Conservation (phyloP, 1,140 invertebrate species). For the Diorhabda sublineata region DNA sequence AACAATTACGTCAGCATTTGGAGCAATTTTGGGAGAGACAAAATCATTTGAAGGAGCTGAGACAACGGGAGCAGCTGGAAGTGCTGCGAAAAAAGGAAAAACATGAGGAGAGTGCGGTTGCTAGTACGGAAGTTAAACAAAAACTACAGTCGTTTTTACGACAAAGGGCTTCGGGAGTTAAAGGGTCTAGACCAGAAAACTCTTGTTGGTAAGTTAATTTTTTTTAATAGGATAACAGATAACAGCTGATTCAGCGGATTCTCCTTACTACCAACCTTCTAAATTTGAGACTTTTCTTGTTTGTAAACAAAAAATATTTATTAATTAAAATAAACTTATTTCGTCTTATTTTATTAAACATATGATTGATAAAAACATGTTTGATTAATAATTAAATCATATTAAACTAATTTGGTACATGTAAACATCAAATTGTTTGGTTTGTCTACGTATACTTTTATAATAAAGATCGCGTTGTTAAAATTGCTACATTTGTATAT, state of each 20-base stretch:
- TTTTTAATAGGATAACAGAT: conserved; percentile 10
- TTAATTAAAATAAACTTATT: too few relatives aligned
- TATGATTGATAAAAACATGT: too few relatives aligned
- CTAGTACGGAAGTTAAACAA: conserved; percentile 93
- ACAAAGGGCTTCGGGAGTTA: conserved; percentile 47
- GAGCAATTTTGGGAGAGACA: conserved; percentile 53
- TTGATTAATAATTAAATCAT: too few relatives aligned
- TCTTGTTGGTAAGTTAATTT: conserved; percentile 44
- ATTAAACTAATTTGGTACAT: too few relatives aligned
- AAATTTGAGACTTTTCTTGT: conserved; percentile 17
- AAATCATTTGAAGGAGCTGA: conserved; percentile 65
- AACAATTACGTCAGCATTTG: conserved; percentile 65
- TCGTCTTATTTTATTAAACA: too few relatives aligned
- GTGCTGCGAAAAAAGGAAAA: conserved; percentile 87
- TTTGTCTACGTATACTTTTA: too few relatives aligned
- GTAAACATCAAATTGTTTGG: too few relatives aligned
- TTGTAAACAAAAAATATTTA: conserved; percentile 30
- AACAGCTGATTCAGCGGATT: conserved; percentile 31
- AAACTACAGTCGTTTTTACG: conserved; percentile 67
- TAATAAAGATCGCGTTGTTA: too few relatives aligned
- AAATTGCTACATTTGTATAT: too few relatives aligned
- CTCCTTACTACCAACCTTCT: conserved; percentile 6
- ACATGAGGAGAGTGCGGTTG: conserved; percentile 90
- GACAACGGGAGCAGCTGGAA: conserved; percentile 76
- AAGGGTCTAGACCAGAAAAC: conserved; percentile 51